Base-by-base conservation (phyloP, 2,797 vertebrate species). In the Ciconia nigra region DNA sequence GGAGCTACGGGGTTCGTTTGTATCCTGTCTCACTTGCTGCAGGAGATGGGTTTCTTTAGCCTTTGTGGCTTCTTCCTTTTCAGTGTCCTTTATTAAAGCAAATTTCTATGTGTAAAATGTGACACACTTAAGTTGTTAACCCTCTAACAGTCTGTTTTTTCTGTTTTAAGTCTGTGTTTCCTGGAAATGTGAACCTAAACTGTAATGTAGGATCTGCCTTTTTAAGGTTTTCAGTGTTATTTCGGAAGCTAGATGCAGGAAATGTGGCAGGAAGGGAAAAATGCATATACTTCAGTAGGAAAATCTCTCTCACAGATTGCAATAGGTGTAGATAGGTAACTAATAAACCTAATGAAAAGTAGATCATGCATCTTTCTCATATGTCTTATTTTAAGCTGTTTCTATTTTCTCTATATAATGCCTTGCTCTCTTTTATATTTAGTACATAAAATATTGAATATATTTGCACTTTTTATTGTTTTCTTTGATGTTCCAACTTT, bases 261-360 rank as follows among this genome's bases (percentile, higher is more conserved):
- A 96, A 88, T 87, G 86, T 94, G 86, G 37, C 73, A 94, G 91
- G 66, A 87, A 90, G 61, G 76, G 69, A 97, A 95, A 92, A 97
- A 93, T 67, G 42, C 2, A 3, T 52, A 7, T 37, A 89, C 72
- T 96, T 96, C 73, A 82, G 62, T 52, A 83, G 49, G 78, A 93
- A 96, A 96, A 95, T 92, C 21, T 79, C 72, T 74, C 52, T 79
- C 41, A 20, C 49, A 71, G 77, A 92, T 90, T 84, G 80, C 49
- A 87, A 74, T 93, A 96, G 87, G 71, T 96, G n/a, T 41, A 46
- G 79, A 74, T 76, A 95, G 83, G 67, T 91, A 96, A 96, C 83
- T 89, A 93, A 86, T 87, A 89, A 79, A 93, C 55, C 62, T 85
- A 67, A 84, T 18, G 6, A 72, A 87, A 83, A 92, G 76, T 95